A percentile compares a stretch with the other conserved stretches of the same genome.
phyloP scores from a whole-genome alignment of 1,140 invertebrate genomes.

The Phenacoccus solenopsis region DNA sequence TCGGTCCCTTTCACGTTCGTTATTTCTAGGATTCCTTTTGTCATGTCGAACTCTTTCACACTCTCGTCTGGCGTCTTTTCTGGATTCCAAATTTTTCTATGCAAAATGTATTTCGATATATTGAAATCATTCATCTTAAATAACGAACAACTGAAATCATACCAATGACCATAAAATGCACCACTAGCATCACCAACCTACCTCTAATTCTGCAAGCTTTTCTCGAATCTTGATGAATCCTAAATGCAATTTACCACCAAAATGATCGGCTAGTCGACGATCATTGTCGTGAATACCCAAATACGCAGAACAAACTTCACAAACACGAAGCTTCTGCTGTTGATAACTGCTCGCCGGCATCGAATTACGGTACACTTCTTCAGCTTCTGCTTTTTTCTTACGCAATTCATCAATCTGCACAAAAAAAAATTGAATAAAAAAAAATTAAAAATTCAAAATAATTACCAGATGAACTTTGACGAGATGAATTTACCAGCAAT shows the following conservation, averaged over 20 bases:
- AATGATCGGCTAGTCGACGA: slow-evolving; percentile 91
- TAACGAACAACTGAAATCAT: background rate
- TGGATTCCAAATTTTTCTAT: background rate
- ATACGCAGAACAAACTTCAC: slow-evolving; percentile 96
- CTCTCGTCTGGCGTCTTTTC: background rate
- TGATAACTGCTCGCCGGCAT: slow-evolving; percentile 97
- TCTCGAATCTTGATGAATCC: slow-evolving; percentile 97
- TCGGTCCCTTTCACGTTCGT: background rate
- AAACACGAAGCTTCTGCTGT: slow-evolving; percentile 94
- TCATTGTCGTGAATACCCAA: slow-evolving; percentile 99
- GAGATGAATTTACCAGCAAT: too few relatives aligned
- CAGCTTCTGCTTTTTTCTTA: slow-evolving; percentile 81
- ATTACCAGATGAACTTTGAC: too few relatives aligned
- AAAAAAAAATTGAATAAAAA: slow-evolving; percentile 11
- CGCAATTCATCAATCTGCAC: slow-evolving; percentile 75
- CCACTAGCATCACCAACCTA: slow-evolving; percentile 31
- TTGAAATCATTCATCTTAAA: background rate
- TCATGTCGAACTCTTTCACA: background rate
- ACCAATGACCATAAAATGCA: background rate
- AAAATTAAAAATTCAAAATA: background rate
- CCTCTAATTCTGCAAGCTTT: slow-evolving; percentile 85
- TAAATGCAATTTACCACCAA: slow-evolving; percentile 96
- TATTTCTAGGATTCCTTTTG: background rate
- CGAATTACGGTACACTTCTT: slow-evolving; percentile 90
- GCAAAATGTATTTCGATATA: background rate